Evolutionary conservation across 2,888 invertebrate genomes (phyloP), one percentile per base, ranked within the genome.

Genomic region (Trimorus sp.): DNA sequence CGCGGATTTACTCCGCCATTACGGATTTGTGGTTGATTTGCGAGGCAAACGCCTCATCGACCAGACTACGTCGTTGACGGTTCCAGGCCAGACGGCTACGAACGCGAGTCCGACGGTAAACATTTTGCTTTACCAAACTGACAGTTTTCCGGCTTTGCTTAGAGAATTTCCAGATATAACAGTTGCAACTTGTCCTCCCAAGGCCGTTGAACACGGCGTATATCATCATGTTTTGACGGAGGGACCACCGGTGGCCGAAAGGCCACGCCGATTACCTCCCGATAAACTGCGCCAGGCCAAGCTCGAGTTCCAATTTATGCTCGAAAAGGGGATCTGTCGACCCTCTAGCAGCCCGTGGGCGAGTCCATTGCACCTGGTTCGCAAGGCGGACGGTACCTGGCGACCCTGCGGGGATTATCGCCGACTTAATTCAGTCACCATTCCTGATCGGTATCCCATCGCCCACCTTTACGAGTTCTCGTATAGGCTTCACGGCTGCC

Each of bases 261-360:
- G n/a, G n/a, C n/a, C n/a, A n/a, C n/a, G n/a, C n/a, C n/a, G 90
- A 0, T 69, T 92, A 7, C 85, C 87, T 0, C 90, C 89, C 0
- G 88, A 90, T 4, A 85, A 87, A 16, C 88, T 90, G n/a, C 40
- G 58, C 1, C 86, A 85, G 7, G 90, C 90, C 0, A 89, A 88
- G 74, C 74, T 84, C 3, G 89, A 91, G 70, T 90, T 92, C 82
- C 54, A 83, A 3, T 4, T 54, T 0, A 88, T 92, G 89, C 77
- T 88, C 7, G 87, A 92, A 26, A 79, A 86, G 16, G 92, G 91
- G 0, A 91, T 92, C 9, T 91, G 91, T 48, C 85, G 91, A 4
- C 92, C 91, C 0, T 92, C 92, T 0, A 89, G 87, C 92, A n/a
- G n/a, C n/a, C n/a, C n/a, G n/a, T n/a, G n/a, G n/a, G n/a, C n/a